phyloP scores from a whole-genome alignment of 2,797 vertebrate species.

The Rhynchonycteris naso region DNA sequence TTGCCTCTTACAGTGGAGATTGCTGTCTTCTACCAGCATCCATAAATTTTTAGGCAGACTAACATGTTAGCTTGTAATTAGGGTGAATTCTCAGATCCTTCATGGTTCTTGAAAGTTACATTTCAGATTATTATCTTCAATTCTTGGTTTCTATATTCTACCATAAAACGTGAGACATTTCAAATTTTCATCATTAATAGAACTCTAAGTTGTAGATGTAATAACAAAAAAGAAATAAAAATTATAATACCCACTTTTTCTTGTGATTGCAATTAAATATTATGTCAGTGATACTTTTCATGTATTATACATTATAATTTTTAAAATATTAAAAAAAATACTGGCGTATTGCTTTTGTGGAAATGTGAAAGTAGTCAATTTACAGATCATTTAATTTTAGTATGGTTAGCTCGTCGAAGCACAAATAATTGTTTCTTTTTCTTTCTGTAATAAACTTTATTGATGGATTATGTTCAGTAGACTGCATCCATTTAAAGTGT shows the following conservation, averaged over 20 bases:
- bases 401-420: conserved; percentile 23
- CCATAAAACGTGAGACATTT: neutral
- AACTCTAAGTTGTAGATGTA: neutral
- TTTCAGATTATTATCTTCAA: neutral
- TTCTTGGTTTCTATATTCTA: neutral
- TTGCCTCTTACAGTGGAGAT: neutral
- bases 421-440: neutral
- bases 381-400: conserved; percentile 40
- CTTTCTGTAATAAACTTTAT: neutral
- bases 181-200: neutral
- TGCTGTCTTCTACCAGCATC: neutral
- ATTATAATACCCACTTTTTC: neutral
- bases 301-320: neutral
- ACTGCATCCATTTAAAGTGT: neutral
- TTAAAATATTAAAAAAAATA: neutral
- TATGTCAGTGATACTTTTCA: neutral
- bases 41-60: neutral
- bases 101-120: neutral
- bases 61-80: neutral
- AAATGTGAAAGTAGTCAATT: conserved; percentile 13
- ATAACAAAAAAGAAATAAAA: neutral
- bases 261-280: neutral
- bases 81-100: neutral
- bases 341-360: neutral
- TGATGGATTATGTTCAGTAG: neutral